Conservation (phyloP, 2,888 invertebrate genomes). For the Hydrotaea diabolus region DNA sequence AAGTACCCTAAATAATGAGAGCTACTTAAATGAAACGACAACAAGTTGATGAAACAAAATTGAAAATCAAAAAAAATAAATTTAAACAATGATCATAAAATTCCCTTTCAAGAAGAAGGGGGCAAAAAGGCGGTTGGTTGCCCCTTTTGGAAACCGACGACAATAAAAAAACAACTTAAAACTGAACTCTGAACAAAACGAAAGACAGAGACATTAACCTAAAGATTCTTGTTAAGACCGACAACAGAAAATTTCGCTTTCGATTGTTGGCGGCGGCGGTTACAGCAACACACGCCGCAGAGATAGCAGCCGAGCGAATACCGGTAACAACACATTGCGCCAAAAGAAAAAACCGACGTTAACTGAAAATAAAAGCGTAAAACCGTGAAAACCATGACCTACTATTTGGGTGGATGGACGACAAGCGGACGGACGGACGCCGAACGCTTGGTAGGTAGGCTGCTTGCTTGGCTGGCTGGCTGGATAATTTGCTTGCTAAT, state of each 20-base stretch:
- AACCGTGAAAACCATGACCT: slow-evolving; percentile 67
- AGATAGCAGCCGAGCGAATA: neutral
- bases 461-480: slow-evolving; percentile 19
- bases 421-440: neutral
- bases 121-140: neutral
- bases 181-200: neutral
- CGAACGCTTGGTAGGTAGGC: neutral
- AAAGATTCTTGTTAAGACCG: slow-evolving; percentile 62
- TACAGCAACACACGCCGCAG: neutral
- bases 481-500: slow-evolving; percentile 48
- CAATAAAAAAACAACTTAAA: neutral
- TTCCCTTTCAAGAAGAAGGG: neutral
- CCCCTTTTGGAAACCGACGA: neutral
- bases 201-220: slow-evolving; percentile 47
- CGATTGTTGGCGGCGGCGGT: slow-evolving; percentile 41
- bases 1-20: slow-evolving; percentile 43
- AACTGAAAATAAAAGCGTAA: slow-evolving; percentile 54
- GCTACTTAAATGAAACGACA: neutral
- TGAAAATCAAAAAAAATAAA: neutral
- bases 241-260: slow-evolving; percentile 61
- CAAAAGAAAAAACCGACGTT: slow-evolving; percentile 17
- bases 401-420: slow-evolving; percentile 54
- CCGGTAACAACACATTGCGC: slow-evolving; percentile 11
- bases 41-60: too few species aligned
- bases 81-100: slow-evolving; percentile 39